Conservation (phyloP, 2,888 invertebrate species). For the Patella caerulea region DNA sequence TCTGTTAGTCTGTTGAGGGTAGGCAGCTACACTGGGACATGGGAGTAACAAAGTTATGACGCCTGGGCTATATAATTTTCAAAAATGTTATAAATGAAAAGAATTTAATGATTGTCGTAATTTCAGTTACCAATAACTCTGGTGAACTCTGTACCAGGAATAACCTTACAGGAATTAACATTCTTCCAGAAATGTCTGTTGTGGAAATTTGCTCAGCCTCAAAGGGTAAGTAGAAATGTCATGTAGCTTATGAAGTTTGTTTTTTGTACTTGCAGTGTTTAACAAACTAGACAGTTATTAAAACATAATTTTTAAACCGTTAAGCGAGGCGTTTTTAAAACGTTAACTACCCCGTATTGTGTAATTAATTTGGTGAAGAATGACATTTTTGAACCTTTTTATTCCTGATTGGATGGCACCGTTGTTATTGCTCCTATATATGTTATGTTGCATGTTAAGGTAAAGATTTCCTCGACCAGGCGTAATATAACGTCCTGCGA, state of each 20-base stretch:
- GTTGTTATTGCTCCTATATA: too few species aligned
- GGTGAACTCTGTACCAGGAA: constrained; percentile 64
- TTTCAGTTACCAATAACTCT: constrained; percentile 61
- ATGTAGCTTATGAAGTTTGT: not conserved
- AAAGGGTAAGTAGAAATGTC: constrained; percentile 51
- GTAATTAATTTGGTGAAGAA: too few species aligned
- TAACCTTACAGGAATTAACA: constrained; percentile 55
- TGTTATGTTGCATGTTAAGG: too few species aligned
- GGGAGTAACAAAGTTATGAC: not conserved
- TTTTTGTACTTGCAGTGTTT: not conserved
- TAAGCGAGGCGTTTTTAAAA: too few species aligned
- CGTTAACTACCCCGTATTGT: too few species aligned
- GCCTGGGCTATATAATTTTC: not conserved
- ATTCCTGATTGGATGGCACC: too few species aligned
- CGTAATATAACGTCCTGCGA: too few species aligned
- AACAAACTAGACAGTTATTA: not conserved
- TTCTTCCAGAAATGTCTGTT: constrained; percentile 69
- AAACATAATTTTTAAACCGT: not conserved
- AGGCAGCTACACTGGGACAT: too few species aligned
- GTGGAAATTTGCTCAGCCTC: constrained; percentile 65
- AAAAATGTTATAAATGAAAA: not conserved
- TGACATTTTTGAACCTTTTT: too few species aligned
- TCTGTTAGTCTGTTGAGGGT: too few species aligned
- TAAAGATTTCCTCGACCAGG: too few species aligned
- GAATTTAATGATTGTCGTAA: constrained; percentile 12